phyloP scores from a whole-genome alignment of 2,888 invertebrate species.

The Pteria penguin region DNA sequence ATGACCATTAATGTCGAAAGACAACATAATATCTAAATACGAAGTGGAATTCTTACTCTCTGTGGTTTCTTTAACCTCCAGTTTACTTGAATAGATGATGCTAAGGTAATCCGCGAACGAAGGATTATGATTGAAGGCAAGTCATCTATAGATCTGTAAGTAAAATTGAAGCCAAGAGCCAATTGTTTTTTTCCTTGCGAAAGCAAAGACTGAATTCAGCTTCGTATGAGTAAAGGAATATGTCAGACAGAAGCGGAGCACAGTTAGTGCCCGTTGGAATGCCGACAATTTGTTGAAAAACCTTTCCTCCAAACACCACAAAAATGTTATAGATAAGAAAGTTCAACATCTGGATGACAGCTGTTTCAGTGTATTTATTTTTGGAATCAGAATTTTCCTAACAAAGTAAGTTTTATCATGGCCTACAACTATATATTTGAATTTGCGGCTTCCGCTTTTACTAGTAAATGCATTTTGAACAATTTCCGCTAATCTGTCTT shows the following conservation, averaged over 20 bases:
- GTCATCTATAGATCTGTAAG: neutral
- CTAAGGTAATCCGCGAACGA: neutral
- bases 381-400: neutral
- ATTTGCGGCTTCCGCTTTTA: too few species aligned
- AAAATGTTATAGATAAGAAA: neutral
- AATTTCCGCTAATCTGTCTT: too few species aligned
- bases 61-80: neutral
- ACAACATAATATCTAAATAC: neutral
- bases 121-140: neutral
- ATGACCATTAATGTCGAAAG: neutral
- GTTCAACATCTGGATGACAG: neutral
- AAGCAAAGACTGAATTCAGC: neutral
- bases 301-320: neutral
- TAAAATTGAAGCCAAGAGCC: neutral
- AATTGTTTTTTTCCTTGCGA: neutral
- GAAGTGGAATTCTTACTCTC: neutral
- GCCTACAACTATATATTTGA: too few species aligned
- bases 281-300: neutral
- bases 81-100: neutral
- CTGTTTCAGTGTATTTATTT: neutral
- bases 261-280: neutral
- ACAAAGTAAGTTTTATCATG: neutral
- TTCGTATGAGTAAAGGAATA: neutral
- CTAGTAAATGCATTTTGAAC: too few species aligned
- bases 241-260: neutral